A percentile compares a stretch with the other conserved stretches of the same genome.
Evolutionary conservation across 2,797 vertebrate species (phyloP).

Genomic region (Pogonophryne albipinna): DNA sequence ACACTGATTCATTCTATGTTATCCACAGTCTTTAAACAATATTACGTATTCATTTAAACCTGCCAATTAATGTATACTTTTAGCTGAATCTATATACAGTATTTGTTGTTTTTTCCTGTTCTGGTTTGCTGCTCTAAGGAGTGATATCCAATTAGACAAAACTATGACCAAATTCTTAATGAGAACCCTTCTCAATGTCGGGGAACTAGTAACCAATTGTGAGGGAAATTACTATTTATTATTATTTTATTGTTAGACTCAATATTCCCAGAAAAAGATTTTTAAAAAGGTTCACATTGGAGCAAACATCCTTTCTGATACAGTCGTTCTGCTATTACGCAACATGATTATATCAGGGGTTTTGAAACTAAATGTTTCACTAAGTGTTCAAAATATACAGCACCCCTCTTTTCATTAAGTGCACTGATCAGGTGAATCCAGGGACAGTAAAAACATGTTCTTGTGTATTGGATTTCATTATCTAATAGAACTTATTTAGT

Average conservation of each 20-base stretch:
- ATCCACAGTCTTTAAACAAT: slow-evolving; percentile 19
- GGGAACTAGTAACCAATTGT: slow-evolving; percentile 14
- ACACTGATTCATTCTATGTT: slow-evolving; percentile 31
- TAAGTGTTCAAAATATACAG: slow-evolving; percentile 36
- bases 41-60: slow-evolving; percentile 37
- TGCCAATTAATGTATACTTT: slow-evolving; percentile 34
- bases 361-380: slow-evolving; percentile 54
- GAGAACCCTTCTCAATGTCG: background rate
- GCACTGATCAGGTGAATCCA: slow-evolving; percentile 35
- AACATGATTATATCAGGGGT: slow-evolving; percentile 24
- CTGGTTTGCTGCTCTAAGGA: slow-evolving; percentile 36
- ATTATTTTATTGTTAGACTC: background rate
- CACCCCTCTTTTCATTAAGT: slow-evolving; percentile 27
- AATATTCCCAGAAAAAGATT: slow-evolving; percentile 5
- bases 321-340: slow-evolving; percentile 15
- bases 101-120: background rate
- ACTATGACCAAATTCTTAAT: background rate
- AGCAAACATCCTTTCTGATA: slow-evolving; percentile 19
- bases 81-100: background rate
- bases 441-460: slow-evolving; percentile 34
- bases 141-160: background rate
- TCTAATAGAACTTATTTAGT: background rate
- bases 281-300: background rate
- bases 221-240: background rate
- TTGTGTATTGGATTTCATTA: slow-evolving; percentile 7